Conservation (phyloP, 2,888 invertebrate genomes). For the Apodemia mormo region DNA sequence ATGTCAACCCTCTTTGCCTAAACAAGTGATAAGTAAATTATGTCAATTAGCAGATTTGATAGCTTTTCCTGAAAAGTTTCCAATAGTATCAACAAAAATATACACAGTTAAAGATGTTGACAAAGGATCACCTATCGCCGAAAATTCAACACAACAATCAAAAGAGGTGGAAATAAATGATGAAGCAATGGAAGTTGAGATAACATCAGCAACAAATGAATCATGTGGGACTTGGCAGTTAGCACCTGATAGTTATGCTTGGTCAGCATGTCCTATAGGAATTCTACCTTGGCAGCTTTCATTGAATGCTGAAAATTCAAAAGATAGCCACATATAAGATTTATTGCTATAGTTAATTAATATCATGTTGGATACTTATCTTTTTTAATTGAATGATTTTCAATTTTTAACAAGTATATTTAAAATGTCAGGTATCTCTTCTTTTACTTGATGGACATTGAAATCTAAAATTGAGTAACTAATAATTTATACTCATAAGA, state of each 20-base stretch:
- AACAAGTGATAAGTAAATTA: constrained; percentile 47
- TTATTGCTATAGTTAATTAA: no score
- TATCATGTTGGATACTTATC: no score
- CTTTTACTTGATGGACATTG: no score
- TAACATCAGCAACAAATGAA: constrained; percentile 24
- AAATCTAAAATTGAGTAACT: no score
- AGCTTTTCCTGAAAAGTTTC: constrained; percentile 53
- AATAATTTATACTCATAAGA: no score
- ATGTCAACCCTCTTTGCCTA: constrained; percentile 57
- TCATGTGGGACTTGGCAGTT: constrained; percentile 58
- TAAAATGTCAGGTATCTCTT: no score
- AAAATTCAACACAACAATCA: background rate
- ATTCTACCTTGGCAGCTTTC: constrained; percentile 68
- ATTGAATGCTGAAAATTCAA: constrained; percentile 23
- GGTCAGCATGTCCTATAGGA: constrained; percentile 77
- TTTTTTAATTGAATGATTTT: no score
- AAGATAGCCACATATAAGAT: background rate
- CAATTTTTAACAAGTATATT: no score
- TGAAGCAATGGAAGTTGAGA: constrained; percentile 26
- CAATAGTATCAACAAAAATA: constrained; percentile 49
- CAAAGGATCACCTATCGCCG: background rate
- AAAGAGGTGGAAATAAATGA: constrained; percentile 12
- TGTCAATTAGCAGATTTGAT: constrained; percentile 61
- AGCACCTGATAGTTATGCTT: constrained; percentile 53
- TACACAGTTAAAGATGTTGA: constrained; percentile 72